A percentile compares a stretch with the other conserved stretches of the same genome.
Evolutionary conservation across 2,113 vertebrate genomes (phyloP).

Genomic region (Nansenia antarctica): DNA sequence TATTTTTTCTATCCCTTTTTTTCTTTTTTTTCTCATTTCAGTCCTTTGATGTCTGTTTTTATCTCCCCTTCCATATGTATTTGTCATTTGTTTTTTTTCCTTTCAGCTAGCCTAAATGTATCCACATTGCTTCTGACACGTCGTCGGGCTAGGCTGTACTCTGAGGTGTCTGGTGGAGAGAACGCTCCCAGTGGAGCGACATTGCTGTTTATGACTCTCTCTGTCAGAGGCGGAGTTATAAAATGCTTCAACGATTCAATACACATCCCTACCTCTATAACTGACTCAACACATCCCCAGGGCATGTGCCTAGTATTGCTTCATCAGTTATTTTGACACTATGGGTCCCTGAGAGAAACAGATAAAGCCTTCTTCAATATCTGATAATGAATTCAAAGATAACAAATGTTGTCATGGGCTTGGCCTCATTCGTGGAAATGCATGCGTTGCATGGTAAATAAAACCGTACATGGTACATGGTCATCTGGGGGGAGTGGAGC

Average conservation of each 20-base stretch:
- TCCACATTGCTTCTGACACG: background rate
- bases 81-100: conserved; percentile 16
- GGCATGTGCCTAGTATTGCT: conserved; percentile 58
- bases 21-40: background rate
- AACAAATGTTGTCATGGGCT: conserved; percentile 52
- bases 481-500: conserved; percentile 21
- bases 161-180: background rate
- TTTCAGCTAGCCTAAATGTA: conserved; percentile 19
- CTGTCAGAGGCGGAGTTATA: conserved; percentile 62
- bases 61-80: conserved; percentile 22
- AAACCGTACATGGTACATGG: conserved; percentile 18
- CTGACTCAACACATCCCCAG: conserved; percentile 52
- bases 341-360: conserved; percentile 45
- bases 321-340: conserved; percentile 66
- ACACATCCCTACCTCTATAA: conserved; percentile 56
- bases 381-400: conserved; percentile 68
- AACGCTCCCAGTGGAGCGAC: conserved; percentile 34
- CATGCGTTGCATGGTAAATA: conserved; percentile 37
- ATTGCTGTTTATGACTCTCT: conserved; percentile 60
- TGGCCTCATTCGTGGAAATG: conserved; percentile 46
- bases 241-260: conserved; percentile 60
- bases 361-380: conserved; percentile 59
- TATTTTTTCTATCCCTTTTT: background rate
- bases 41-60: conserved; percentile 18
- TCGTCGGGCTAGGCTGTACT: background rate